Evolutionary conservation across 64 coral and sea anemone genomes (phyloP).

Genomic region (Platygyra sinensis): DNA sequence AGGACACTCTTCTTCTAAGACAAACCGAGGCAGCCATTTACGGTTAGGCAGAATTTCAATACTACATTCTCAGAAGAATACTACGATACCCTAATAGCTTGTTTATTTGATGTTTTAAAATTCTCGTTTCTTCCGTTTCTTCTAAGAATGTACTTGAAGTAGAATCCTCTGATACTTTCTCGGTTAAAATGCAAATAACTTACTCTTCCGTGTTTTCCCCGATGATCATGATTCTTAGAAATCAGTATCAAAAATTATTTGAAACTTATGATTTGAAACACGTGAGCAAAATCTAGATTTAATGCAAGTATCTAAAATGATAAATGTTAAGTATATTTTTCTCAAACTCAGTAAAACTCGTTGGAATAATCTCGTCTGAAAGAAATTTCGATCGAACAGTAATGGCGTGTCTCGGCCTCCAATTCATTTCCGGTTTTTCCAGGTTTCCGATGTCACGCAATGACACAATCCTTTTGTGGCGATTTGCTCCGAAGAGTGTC

Average conservation of each 20-base stretch:
- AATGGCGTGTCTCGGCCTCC: neutral
- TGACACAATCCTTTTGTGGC: neutral
- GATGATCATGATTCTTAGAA: slow-evolving; percentile 19
- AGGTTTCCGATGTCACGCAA: slow-evolving; percentile 48
- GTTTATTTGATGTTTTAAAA: neutral
- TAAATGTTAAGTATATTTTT: neutral
- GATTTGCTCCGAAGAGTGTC: neutral
- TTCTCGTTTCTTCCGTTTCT: slow-evolving; percentile 29
- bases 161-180: neutral
- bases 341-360: too few species aligned
- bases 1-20: too few species aligned
- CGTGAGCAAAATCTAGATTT: neutral
- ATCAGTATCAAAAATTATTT: neutral
- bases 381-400: neutral
- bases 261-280: neutral
- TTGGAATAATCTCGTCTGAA: neutral
- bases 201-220: slow-evolving; percentile 34
- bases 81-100: neutral
- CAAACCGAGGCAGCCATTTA: too few species aligned
- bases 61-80: slow-evolving; percentile 28
- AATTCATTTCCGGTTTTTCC: slow-evolving; percentile 28
- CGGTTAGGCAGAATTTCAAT: neutral
- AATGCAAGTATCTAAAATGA: neutral
- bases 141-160: slow-evolving; percentile 13
- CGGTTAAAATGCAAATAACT: neutral